Evolutionary conservation across 2,888 invertebrate species (phyloP).

Genomic region (Tholera decimalis): DNA sequence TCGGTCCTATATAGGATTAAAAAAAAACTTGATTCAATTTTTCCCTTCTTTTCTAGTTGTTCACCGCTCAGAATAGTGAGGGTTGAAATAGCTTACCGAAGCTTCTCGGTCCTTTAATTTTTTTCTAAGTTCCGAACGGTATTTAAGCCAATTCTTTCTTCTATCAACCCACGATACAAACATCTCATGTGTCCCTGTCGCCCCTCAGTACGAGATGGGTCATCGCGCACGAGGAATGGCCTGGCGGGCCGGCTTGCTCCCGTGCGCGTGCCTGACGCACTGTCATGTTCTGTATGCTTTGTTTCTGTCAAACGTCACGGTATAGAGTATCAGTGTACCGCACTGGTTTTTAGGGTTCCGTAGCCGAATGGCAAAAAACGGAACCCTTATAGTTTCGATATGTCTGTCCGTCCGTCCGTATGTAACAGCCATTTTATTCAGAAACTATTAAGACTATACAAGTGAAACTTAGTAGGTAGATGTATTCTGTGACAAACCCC

Average conservation of each 20-base stretch:
- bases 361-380: no score
- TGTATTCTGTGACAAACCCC: no score
- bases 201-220: conserved; percentile 71
- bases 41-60: no score
- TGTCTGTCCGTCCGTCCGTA: no score
- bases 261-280: conserved; percentile 67
- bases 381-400: no score
- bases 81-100: not conserved
- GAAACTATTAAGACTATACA: no score
- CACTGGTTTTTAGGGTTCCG: conserved; percentile 5
- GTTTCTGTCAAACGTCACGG: conserved; percentile 24
- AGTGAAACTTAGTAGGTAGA: no score
- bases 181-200: conserved; percentile 74
- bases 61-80: not conserved
- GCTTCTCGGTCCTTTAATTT: not conserved
- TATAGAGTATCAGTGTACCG: not conserved
- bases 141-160: conserved; percentile 10
- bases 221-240: conserved; percentile 77
- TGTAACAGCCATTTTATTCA: no score
- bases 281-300: conserved; percentile 38
- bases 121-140: not conserved
- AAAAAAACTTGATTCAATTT: not conserved
- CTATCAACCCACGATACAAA: not conserved
- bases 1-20: no score
- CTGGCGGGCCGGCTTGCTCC: conserved; percentile 65